phyloP scores from a whole-genome alignment of 2,113 vertebrate genomes.

The Ochotona princeps region DNA sequence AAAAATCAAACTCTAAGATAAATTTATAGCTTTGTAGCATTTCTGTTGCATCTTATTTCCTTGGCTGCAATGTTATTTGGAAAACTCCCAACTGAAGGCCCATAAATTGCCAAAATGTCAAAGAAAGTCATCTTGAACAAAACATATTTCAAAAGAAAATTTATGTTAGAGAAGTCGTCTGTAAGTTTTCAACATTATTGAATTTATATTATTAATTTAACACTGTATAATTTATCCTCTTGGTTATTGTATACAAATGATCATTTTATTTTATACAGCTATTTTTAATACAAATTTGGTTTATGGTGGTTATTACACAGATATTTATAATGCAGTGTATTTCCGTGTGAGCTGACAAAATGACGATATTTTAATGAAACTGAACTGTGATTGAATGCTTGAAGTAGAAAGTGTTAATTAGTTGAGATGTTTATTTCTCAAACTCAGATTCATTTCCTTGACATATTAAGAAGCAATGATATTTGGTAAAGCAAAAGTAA shows the following conservation, averaged over 20 bases:
- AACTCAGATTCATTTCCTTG: background rate
- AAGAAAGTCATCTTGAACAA: background rate
- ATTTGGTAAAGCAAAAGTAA: background rate
- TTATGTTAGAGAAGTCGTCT: background rate
- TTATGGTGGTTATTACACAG: background rate
- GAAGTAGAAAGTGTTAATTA: background rate
- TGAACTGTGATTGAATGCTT: background rate
- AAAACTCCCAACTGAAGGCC: slow-evolving; percentile 44
- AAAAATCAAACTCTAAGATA: slow-evolving; percentile 61
- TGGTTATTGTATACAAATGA: background rate
- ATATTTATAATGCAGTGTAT: background rate
- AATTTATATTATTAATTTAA: no score
- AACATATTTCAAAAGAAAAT: slow-evolving; percentile 42
- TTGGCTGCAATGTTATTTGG: slow-evolving; percentile 52
- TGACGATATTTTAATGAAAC: background rate
- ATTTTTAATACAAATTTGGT: background rate
- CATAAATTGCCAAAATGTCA: slow-evolving; percentile 61
- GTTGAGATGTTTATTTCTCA: background rate
- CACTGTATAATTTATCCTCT: background rate
- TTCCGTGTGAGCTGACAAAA: background rate
- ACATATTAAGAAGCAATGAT: background rate
- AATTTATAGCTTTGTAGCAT: slow-evolving; percentile 50
- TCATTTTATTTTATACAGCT: background rate
- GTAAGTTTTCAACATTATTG: background rate
- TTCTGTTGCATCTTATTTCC: slow-evolving; percentile 56